Evolutionary conservation across 2,797 vertebrate species (phyloP).

Genomic region (Anguilla megastoma): DNA sequence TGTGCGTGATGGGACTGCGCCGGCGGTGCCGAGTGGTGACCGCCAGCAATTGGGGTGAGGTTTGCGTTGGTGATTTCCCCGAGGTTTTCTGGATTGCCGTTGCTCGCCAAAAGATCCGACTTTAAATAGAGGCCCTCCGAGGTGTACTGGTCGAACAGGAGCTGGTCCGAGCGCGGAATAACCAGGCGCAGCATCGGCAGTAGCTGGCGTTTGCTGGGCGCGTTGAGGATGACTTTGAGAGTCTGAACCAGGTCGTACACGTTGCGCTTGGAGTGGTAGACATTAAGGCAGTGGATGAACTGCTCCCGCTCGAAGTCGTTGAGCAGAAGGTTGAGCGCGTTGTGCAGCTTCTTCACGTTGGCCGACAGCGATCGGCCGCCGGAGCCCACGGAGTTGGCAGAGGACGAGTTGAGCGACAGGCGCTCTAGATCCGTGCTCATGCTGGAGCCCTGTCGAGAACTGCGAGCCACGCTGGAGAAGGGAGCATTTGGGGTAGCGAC

Average conservation of each 20-base stretch:
- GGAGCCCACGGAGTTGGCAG: constrained; percentile 74
- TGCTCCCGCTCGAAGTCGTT: constrained; percentile 90
- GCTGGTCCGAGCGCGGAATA: constrained; percentile 94
- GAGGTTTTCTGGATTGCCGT: constrained; percentile 58
- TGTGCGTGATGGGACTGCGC: constrained; percentile 60
- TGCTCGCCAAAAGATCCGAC: constrained; percentile 64
- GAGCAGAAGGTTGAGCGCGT: constrained; percentile 88
- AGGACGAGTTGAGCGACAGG: constrained; percentile 76
- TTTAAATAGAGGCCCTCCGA: constrained; percentile 90
- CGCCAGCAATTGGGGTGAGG: constrained; percentile 52
- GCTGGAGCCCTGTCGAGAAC: constrained; percentile 55
- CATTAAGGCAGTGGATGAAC: constrained; percentile 95
- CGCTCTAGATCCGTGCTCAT: constrained; percentile 88
- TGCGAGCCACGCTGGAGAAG: constrained; percentile 54
- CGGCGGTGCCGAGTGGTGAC: constrained; percentile 51
- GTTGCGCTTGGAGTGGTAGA: constrained; percentile 94
- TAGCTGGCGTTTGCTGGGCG: constrained; percentile 88
- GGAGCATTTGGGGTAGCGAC: constrained; percentile 29
- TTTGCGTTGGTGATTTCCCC: constrained; percentile 54
- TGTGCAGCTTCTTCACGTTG: constrained; percentile 92
- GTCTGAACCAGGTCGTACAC: constrained; percentile 96
- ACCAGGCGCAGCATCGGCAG: constrained; percentile 93
- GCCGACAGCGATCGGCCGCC: constrained; percentile 86
- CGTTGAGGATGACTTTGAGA: constrained; percentile 88
- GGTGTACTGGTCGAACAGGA: constrained; percentile 95